Conservation (phyloP, 2,888 invertebrate genomes). For the Theretra japonica region DNA sequence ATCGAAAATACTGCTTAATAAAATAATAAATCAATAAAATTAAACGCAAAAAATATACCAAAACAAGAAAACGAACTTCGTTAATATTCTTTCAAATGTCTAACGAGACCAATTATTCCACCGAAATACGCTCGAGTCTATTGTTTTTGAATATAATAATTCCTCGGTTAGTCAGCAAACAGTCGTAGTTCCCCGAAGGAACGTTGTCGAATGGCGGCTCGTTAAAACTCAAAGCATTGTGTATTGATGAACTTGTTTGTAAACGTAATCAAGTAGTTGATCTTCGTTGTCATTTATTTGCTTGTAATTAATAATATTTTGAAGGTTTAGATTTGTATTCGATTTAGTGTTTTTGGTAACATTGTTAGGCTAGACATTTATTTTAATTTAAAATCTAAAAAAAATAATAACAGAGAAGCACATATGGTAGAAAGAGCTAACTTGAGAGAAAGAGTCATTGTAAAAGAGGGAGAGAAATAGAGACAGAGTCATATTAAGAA, state of each 20-base stretch:
- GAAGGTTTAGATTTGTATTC: not conserved
- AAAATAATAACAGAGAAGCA: no score
- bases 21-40: no score
- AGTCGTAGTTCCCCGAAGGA: conserved; percentile 19
- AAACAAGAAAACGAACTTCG: no score
- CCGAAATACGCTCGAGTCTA: not conserved
- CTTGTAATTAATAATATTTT: not conserved
- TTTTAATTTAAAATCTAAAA: no score
- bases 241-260: conserved; percentile 24
- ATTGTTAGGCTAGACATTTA: not conserved
- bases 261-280: conserved; percentile 2
- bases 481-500: no score
- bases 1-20: no score
- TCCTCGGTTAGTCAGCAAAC: conserved; percentile 5
- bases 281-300: not conserved
- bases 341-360: not conserved
- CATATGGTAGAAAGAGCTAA: no score
- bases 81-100: not conserved
- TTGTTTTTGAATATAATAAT: conserved; percentile 19
- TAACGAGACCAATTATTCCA: conserved; percentile 14
- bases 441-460: no score
- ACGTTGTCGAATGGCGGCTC: conserved; percentile 16
- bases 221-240: conserved; percentile 30
- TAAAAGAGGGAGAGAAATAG: no score
- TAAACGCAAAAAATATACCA: no score